These are phyloP conservation scores for Ectobius pallidus DNA, from an alignment of 2,888 invertebrate genomes.

Conservation along the genomic window DNA sequence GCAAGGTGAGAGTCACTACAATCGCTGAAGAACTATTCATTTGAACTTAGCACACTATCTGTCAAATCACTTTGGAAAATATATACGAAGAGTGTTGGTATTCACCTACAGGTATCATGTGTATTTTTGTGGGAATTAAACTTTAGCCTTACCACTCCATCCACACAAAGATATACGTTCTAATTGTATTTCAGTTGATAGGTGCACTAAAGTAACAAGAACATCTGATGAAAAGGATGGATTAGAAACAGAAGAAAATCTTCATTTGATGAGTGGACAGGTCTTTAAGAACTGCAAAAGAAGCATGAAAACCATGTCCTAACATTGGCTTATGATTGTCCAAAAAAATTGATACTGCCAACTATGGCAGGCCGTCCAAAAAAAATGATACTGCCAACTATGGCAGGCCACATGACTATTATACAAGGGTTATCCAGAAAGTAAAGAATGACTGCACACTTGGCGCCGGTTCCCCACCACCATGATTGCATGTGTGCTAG, in stretches of 20 bases:
- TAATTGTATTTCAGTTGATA: background rate
- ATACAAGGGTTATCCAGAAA: too few relatives aligned
- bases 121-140: background rate
- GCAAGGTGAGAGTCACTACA: background rate
- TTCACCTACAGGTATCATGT: background rate
- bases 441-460: too few relatives aligned
- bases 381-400: too few relatives aligned
- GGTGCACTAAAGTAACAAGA: background rate
- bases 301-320: background rate
- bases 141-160: background rate
- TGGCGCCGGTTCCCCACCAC: too few relatives aligned
- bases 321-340: background rate
- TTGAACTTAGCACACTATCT: background rate
- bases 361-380: too few relatives aligned
- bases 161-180: background rate
- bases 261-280: background rate
- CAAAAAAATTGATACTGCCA: background rate
- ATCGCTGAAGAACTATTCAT: background rate
- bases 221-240: background rate
- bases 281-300: background rate
- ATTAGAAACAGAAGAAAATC: background rate
- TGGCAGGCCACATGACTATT: too few relatives aligned
- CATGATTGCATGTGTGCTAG: too few relatives aligned
- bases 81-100: background rate
- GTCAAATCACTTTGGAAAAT: background rate